Evolutionary conservation across 2,888 invertebrate species (phyloP).

Genomic region (Lithodes maja): DNA sequence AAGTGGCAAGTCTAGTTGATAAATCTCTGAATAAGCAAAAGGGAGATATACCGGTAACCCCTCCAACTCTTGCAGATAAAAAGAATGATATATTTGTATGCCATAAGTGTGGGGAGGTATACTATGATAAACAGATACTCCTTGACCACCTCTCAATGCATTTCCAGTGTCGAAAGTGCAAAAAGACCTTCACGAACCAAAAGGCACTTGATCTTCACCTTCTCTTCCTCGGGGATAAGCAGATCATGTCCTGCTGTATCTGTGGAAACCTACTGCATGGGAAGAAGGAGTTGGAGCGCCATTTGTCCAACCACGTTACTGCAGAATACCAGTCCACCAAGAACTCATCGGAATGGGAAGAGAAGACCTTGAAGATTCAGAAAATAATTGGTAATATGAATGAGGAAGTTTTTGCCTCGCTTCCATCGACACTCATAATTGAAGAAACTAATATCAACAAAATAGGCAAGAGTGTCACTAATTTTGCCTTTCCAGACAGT

Average conservation of each 20-base stretch:
- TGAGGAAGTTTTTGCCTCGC: not conserved
- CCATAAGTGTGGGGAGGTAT: constrained; percentile 21
- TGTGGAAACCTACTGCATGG: constrained; percentile 22
- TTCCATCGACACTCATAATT: not conserved
- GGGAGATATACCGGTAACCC: not conserved
- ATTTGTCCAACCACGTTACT: constrained; percentile 11
- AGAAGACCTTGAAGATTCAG: constrained; percentile 4
- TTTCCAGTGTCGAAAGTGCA: constrained; percentile 33
- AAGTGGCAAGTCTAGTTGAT: too few species aligned
- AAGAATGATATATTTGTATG: constrained; percentile 4
- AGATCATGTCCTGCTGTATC: constrained; percentile 4
- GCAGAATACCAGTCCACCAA: not conserved
- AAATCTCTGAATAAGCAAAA: not conserved
- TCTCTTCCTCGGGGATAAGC: constrained; percentile 22
- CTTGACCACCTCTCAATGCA: not conserved
- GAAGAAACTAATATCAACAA: not conserved
- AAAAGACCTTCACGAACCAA: constrained; percentile 24
- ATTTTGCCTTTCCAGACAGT: too few species aligned
- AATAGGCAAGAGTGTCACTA: too few species aligned
- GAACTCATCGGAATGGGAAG: constrained; percentile 34
- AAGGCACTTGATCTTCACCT: constrained; percentile 11
- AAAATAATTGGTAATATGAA: not conserved
- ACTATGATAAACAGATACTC: not conserved
- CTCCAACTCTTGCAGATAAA: not conserved
- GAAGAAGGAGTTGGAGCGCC: constrained; percentile 33